Evolutionary conservation across 2,888 invertebrate species (phyloP), one percentile per base, ranked within the genome.

Genomic region (Gortyna flavago): DNA sequence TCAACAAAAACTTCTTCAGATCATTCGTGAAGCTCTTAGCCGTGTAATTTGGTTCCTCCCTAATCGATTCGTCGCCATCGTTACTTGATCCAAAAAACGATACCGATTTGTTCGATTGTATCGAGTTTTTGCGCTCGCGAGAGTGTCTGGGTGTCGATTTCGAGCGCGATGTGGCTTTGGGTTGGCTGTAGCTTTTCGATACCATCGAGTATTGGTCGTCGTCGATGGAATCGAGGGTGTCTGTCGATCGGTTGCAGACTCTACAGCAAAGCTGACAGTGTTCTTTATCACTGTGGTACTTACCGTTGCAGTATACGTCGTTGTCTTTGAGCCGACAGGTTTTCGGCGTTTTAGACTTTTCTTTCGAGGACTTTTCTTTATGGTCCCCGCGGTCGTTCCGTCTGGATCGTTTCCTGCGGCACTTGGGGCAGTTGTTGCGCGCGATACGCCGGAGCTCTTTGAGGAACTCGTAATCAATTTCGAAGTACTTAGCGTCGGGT

Each of bases 11-110:
- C 91, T 94, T 95, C 89, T 97, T 97, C 81, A 97, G 87, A 85
- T 97, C 97, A 81, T 97, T 96, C 9, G 97, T 97, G 89, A 97
- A 97, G 87, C 96, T 97, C 85, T 95, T 96, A 9, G 97, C 97
- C 25, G 97, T 97, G 80, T 97, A 97, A 72, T 97, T 96, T 2
- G 96, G 95, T 84, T 96, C 96, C 82, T 96, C 96, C 67, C 95
- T 95, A 65, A 81, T 88, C 72, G 95, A 93, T 73, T 94, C 95
- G 25, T 96, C 96, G 86, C 93, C 95, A 18, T 96, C 96, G 87
- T 93, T 74, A 59, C 74, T 94, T 81, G 96, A 96, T 83, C 96
- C 96, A 16, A 96, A 90, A 79, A 97, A 97, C 64, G 97, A 97
- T 8, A 97, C 97, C 0, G 97, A 97, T 85, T 97, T 97, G 66